Percentiles rank a stretch among this genome's conserved stretches.
Evolutionary conservation across 2,888 invertebrate genomes (phyloP).

Genomic region (Acronicta aceris): DNA sequence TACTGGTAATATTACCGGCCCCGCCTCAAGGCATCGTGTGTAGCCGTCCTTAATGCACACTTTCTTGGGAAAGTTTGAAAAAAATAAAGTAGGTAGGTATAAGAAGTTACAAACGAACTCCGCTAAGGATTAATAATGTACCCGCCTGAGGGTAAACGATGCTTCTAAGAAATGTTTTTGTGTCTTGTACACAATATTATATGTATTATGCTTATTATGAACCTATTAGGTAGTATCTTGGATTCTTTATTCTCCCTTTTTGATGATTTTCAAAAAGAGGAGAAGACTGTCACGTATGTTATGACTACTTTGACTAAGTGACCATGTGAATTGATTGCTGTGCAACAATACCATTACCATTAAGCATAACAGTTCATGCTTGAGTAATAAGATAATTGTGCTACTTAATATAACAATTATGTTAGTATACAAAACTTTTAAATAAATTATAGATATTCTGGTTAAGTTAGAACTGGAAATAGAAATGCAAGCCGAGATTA

Average conservation of each 20-base stretch:
- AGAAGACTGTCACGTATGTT: too few relatives aligned
- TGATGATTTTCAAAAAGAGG: too few relatives aligned
- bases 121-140: constrained; percentile 49
- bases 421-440: too few relatives aligned
- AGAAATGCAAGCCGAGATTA: too few relatives aligned
- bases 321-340: too few relatives aligned
- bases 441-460: too few relatives aligned
- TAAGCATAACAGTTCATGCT: too few relatives aligned
- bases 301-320: too few relatives aligned
- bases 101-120: constrained; percentile 42
- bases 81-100: constrained; percentile 50
- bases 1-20: constrained; percentile 41
- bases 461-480: too few relatives aligned
- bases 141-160: constrained; percentile 29
- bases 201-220: constrained; percentile 19
- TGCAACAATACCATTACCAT: too few relatives aligned
- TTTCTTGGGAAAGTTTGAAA: constrained; percentile 61
- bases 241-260: neutral
- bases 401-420: too few relatives aligned
- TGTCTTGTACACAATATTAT: constrained; percentile 12
- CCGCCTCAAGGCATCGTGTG: constrained; percentile 58
- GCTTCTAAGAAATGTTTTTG: constrained; percentile 39
- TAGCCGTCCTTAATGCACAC: constrained; percentile 55
- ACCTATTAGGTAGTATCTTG: constrained; percentile 7
- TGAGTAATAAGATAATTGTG: too few relatives aligned